Evolutionary conservation across 2,113 vertebrate genomes (phyloP).

Genomic region (Forbesichthys agassizii): DNA sequence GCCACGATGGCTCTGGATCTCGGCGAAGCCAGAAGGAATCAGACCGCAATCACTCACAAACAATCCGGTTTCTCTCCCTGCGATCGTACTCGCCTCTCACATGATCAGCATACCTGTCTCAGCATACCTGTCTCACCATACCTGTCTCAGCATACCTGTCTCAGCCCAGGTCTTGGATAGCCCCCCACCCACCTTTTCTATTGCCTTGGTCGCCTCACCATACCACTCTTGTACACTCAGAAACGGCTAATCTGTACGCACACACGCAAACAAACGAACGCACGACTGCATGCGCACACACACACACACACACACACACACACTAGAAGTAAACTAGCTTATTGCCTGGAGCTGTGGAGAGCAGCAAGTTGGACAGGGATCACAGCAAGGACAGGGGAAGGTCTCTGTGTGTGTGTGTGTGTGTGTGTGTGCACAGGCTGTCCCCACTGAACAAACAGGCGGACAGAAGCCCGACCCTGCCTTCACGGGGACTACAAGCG

Average conservation of each 20-base stretch:
- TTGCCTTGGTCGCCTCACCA: not conserved
- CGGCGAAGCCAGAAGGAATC: constrained; percentile 32
- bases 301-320: not conserved
- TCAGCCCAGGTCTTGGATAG: not conserved
- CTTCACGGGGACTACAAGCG: too few species aligned
- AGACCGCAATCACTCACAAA: not conserved
- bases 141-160: not conserved
- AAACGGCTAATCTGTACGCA: too few species aligned
- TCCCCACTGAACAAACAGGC: not conserved
- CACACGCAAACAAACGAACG: not conserved
- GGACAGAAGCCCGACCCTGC: not conserved
- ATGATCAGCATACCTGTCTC: not conserved
- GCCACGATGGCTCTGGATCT: not conserved
- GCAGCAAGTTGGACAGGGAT: constrained; percentile 65
- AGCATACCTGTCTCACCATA: not conserved
- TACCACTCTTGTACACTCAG: too few species aligned
- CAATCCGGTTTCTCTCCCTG: not conserved
- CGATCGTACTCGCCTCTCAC: not conserved
- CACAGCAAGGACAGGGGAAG: constrained; percentile 41
- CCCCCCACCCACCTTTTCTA: not conserved
- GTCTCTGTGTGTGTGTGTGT: constrained; percentile 4
- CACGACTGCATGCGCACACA: too few species aligned
- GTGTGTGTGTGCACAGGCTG: constrained; percentile 9
- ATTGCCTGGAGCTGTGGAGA: constrained; percentile 51
- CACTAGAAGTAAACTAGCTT: constrained; percentile 18